These are phyloP conservation scores for Drosophila barbarae DNA, from an alignment of 2,888 invertebrate species.

Conservation along the genomic window DNA sequence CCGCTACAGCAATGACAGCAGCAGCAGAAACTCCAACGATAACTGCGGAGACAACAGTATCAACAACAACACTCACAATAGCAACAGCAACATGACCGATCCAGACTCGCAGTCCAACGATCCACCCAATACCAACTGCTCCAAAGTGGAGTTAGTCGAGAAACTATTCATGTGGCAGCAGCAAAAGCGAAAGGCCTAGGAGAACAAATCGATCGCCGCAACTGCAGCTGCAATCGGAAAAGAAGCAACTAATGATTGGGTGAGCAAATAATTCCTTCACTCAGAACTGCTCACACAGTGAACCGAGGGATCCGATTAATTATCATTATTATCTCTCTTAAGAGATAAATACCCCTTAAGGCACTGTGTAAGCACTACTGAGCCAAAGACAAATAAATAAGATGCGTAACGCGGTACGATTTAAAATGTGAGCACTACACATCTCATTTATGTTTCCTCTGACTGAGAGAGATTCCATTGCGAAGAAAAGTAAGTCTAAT, in stretches of 20 bases:
- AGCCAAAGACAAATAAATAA: neutral
- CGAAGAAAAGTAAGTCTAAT: neutral
- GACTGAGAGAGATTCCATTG: too few species aligned
- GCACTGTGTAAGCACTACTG: neutral
- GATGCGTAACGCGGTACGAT: neutral
- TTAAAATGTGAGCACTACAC: neutral
- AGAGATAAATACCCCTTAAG: neutral
- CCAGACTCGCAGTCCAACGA: slow-evolving; percentile 32
- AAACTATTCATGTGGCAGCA: slow-evolving; percentile 67
- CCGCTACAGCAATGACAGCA: slow-evolving; percentile 48
- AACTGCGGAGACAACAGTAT: slow-evolving; percentile 24
- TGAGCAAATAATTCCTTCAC: slow-evolving; percentile 29
- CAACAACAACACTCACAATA: slow-evolving; percentile 28
- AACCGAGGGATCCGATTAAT: neutral
- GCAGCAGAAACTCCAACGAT: slow-evolving; percentile 21
- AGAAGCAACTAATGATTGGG: slow-evolving; percentile 55
- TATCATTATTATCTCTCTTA: neutral
- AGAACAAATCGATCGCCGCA: slow-evolving; percentile 30
- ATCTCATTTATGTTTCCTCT: neutral
- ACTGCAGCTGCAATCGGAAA: slow-evolving; percentile 42
- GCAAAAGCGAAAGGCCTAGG: slow-evolving; percentile 63
- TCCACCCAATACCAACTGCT: slow-evolving; percentile 55
- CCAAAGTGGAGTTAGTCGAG: slow-evolving; percentile 67
- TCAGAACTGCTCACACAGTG: neutral
- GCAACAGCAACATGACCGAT: slow-evolving; percentile 39